Evolutionary conservation across 2,888 invertebrate genomes (phyloP).

Genomic region (Hypercompe scribonia): DNA sequence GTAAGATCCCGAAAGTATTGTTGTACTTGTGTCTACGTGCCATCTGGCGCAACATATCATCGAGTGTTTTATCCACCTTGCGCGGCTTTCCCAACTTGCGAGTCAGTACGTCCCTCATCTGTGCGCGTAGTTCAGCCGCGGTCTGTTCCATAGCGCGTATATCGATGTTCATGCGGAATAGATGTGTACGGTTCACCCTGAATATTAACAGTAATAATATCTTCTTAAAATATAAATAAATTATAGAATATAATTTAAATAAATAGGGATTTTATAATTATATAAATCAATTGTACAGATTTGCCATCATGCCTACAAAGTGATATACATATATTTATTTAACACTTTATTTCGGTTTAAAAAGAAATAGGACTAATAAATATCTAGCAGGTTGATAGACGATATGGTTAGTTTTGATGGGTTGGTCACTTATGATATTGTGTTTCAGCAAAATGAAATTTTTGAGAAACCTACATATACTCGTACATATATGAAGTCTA

Average conservation of each 20-base stretch:
- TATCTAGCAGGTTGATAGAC: no score
- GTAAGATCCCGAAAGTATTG: slow-evolving; percentile 62
- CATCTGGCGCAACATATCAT: slow-evolving; percentile 76
- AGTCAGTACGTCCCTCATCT: slow-evolving; percentile 78
- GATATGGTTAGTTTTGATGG: no score
- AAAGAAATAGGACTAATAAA: no score
- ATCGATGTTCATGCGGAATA: slow-evolving; percentile 90
- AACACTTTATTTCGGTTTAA: no score
- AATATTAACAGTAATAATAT: slow-evolving; percentile 2
- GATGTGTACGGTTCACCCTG: slow-evolving; percentile 89
- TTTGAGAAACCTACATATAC: no score
- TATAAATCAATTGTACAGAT: no score
- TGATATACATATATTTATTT: no score
- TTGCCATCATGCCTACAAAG: no score
- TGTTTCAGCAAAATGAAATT: no score
- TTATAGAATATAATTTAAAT: background rate
- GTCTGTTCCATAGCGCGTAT: slow-evolving; percentile 88
- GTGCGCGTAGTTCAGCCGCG: slow-evolving; percentile 85
- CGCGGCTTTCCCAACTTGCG: slow-evolving; percentile 77
- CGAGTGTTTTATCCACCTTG: slow-evolving; percentile 74
- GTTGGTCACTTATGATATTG: no score
- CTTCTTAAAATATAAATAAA: no score
- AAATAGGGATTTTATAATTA: background rate
- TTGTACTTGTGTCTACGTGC: slow-evolving; percentile 78
- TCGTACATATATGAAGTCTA: background rate